Base-by-base conservation (phyloP, 2,888 invertebrate genomes). In the Parasteatoda lunata region DNA sequence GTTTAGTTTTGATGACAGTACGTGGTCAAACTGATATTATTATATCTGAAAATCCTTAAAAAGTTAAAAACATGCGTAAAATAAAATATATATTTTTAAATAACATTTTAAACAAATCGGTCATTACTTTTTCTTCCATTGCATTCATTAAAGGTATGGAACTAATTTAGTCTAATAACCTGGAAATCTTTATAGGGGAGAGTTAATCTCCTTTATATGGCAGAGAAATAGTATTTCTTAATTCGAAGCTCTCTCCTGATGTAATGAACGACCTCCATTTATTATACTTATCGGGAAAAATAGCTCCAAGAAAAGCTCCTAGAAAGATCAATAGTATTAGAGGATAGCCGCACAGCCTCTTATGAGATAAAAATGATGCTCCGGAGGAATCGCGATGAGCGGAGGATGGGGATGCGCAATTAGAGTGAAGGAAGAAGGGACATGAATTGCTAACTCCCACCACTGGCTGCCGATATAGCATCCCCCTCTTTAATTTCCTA, bases 291-390 rank as follows among this genome's bases (percentile, higher is more conserved):
- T 59, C 59, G 59, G 59, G 30, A 59, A 59, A 59, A 59, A 59
- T 59, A 59, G n/a, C 59, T 59, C 59, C 59, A 7, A 45, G 52
- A 30, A 30, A 51, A 73, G 45, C 45, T 45, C 11, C 48, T 48
- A 64, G 8, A 52, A 9, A 47, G 77, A 84, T 84, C 83, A 52
- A 84, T 84, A 77, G 65, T 77, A 84, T 77, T 77, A 82, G 83
- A 2, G 65, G 77, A 84, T 84, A 72, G 71, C 83, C 83, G 65
- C 82, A 77, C 73, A 30, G 69, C 68, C 30, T 49, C 59, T 75
- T 82, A 83, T 77, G 71, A 84, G 83, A 77, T 84, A 77, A 84
- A 84, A 75, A 84, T 77, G 83, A 81, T 81, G 68, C 80, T 73
- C 7, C 45, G 13, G 45, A n/a, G 51, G 59, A 30, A 69, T 48